A percentile compares a stretch with the other conserved stretches of the same genome.
Evolutionary conservation across 2,888 invertebrate species (phyloP).

Genomic region (Thysanoteuthis rhombus): DNA sequence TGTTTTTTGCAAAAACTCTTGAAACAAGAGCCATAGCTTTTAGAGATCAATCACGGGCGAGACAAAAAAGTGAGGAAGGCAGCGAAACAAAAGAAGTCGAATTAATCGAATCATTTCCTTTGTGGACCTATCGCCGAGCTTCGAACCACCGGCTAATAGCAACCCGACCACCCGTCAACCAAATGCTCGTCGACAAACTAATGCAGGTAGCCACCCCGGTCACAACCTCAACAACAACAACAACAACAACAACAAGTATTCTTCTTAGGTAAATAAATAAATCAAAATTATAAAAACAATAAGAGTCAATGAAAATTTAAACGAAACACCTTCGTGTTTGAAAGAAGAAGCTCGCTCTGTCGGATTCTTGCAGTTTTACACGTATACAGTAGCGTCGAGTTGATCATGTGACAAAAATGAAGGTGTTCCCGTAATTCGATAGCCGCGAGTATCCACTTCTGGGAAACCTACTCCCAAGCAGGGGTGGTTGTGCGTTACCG

Average conservation of each 20-base stretch:
- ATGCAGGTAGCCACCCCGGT: background rate
- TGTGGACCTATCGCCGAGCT: background rate
- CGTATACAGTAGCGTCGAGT: background rate
- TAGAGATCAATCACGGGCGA: background rate
- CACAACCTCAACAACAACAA: too few relatives aligned
- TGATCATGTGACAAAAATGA: background rate
- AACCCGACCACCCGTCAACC: background rate
- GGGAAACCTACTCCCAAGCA: background rate
- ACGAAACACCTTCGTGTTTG: background rate
- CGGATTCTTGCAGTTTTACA: background rate
- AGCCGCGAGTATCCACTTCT: background rate
- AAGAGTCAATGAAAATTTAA: too few relatives aligned
- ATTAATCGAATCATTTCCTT: conserved; percentile 12
- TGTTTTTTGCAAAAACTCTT: background rate
- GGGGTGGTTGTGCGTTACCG: background rate
- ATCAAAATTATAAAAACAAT: too few relatives aligned
- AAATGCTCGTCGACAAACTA: background rate
- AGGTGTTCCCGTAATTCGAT: background rate
- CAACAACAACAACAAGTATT: too few relatives aligned
- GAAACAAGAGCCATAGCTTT: background rate
- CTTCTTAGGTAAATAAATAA: too few relatives aligned
- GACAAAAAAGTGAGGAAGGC: background rate
- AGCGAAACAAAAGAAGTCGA: background rate
- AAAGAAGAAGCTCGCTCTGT: background rate
- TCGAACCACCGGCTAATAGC: background rate